Evolutionary conservation across 2,113 vertebrate species (phyloP).

Genomic region (Speoplatyrhinus poulsoni): DNA sequence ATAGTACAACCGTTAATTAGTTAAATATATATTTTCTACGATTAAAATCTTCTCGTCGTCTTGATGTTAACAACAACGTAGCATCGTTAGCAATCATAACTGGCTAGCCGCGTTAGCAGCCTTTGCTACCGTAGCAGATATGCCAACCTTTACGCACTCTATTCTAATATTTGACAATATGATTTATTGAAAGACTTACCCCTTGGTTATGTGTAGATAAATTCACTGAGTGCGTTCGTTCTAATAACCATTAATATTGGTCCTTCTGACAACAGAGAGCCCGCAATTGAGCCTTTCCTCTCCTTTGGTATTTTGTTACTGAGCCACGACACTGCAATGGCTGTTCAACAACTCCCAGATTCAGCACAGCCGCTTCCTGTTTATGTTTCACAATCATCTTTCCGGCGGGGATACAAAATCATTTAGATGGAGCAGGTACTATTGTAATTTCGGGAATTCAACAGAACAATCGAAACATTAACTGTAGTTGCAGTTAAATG

Average conservation of each 20-base stretch:
- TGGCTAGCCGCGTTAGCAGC: constrained; percentile 12
- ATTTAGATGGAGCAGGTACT: background rate
- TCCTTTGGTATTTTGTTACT: constrained; percentile 72
- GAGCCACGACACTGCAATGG: constrained; percentile 84
- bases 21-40: background rate
- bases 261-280: constrained; percentile 27
- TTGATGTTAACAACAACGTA: constrained; percentile 45
- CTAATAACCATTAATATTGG: constrained; percentile 49
- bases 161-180: background rate
- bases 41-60: background rate
- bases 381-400: constrained; percentile 61
- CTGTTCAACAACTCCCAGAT: constrained; percentile 62
- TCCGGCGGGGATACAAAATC: constrained; percentile 53
- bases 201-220: constrained; percentile 50
- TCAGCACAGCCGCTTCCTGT: constrained; percentile 71
- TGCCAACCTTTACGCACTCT: constrained; percentile 35
- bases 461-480: background rate
- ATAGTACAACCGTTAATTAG: fast-evolving
- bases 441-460: background rate
- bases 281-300: constrained; percentile 52
- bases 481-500: background rate
- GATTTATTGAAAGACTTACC: constrained; percentile 53
- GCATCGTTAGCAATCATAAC: constrained; percentile 46
- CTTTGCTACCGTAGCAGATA: constrained; percentile 17
- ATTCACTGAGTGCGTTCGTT: constrained; percentile 26